Conservation (phyloP, 2,113 vertebrate genomes). For the Desmodus rotundus region DNA sequence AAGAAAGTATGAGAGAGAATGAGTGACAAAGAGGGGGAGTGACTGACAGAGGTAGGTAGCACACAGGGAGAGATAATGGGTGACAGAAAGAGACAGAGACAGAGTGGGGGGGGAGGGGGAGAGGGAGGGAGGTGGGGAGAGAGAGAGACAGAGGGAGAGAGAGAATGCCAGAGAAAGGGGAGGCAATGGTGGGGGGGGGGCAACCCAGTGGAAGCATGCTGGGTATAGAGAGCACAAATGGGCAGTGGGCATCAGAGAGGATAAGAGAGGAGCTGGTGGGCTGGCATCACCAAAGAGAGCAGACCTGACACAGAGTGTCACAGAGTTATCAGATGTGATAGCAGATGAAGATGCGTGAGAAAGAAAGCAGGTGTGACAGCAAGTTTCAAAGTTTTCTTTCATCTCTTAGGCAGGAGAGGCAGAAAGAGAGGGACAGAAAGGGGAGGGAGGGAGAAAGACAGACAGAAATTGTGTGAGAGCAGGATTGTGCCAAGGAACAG, state of each 20-base stretch:
- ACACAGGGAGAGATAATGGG: not conserved
- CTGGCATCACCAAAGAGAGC: not conserved
- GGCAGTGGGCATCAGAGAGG: not conserved
- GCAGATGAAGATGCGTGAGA: not conserved
- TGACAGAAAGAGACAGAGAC: not conserved
- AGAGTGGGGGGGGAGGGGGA: too few relatives aligned
- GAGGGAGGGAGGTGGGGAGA: not conserved
- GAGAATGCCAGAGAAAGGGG: not conserved
- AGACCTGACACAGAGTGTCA: not conserved
- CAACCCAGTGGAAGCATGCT: not conserved
- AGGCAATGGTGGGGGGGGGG: not conserved
- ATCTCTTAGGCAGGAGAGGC: not conserved
- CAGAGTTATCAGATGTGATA: not conserved
- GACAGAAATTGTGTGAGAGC: not conserved
- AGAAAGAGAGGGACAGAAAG: not conserved
- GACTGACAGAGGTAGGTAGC: not conserved
- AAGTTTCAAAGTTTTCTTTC: not conserved
- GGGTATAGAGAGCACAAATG: not conserved
- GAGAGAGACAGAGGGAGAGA: not conserved
- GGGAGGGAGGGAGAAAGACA: not conserved
- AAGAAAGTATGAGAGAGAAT: not conserved
- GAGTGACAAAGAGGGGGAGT: not conserved
- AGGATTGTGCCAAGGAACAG: not conserved
- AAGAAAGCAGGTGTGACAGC: not conserved
- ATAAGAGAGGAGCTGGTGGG: not conserved